These are phyloP conservation scores for Paralichthys olivaceus DNA, from an alignment of 2,113 vertebrate species.

Conservation along the genomic window DNA sequence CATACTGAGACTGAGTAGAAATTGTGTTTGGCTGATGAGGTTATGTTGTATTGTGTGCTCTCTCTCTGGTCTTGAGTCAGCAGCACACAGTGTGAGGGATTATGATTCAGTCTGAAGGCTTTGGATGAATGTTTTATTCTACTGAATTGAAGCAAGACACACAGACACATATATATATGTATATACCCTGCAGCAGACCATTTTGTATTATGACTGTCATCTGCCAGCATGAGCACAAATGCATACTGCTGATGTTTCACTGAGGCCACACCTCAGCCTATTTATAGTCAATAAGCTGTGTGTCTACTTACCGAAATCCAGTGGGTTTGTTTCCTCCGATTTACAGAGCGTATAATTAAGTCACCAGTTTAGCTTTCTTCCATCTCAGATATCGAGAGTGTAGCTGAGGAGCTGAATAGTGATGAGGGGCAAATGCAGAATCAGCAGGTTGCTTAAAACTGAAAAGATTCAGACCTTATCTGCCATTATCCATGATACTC, in stretches of 20 bases:
- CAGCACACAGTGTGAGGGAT: neutral
- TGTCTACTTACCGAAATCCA: conserved; percentile 42
- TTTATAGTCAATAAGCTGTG: conserved; percentile 47
- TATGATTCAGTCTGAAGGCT: neutral
- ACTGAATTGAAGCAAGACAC: neutral
- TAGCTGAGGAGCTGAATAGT: conserved; percentile 44
- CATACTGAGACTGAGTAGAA: neutral
- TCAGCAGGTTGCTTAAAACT: conserved; percentile 47
- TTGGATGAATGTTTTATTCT: neutral
- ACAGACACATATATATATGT: neutral
- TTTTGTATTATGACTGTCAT: neutral
- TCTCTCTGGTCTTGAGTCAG: neutral
- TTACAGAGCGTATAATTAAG: conserved; percentile 56
- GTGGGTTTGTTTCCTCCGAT: conserved; percentile 45
- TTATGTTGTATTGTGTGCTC: neutral
- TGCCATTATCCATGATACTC: conserved; percentile 10
- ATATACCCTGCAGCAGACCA: neutral
- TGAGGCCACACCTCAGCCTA: conserved; percentile 24
- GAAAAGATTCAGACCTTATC: conserved; percentile 36
- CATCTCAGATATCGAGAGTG: conserved; percentile 21
- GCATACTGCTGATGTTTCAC: conserved; percentile 29
- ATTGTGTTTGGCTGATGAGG: conserved; percentile 8
- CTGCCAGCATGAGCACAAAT: neutral
- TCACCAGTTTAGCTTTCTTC: conserved; percentile 36
- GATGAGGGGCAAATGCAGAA: conserved; percentile 53